A percentile compares a stretch with the other conserved stretches of the same genome.
phyloP scores from a whole-genome alignment of 1,140 invertebrate genomes.

The Tenebrio molitor region DNA sequence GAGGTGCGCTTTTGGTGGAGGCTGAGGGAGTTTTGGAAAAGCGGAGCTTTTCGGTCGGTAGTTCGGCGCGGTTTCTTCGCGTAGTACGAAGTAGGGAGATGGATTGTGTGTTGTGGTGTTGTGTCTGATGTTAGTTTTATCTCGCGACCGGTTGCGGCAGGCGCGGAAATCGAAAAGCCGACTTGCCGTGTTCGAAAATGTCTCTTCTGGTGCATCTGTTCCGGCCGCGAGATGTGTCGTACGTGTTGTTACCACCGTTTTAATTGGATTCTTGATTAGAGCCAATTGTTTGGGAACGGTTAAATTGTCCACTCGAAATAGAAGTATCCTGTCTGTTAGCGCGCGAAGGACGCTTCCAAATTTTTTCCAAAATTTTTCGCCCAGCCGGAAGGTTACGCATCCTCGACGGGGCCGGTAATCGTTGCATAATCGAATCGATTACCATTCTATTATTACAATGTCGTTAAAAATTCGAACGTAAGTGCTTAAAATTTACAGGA shows the following conservation, averaged over 20 bases:
- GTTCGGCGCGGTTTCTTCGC: neutral
- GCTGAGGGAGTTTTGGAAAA: neutral
- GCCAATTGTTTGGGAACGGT: constrained; percentile 39
- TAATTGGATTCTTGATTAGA: constrained; percentile 36
- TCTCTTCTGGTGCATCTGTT: constrained; percentile 16
- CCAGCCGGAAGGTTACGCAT: no score
- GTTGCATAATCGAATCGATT: neutral
- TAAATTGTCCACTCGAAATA: constrained; percentile 25
- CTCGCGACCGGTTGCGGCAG: constrained; percentile 22
- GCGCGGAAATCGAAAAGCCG: constrained; percentile 16
- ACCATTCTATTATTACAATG: neutral
- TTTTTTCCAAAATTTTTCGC: constrained; percentile 10
- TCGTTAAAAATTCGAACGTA: constrained; percentile 14
- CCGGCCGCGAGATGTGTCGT: constrained; percentile 2
- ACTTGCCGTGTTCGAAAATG: constrained; percentile 19
- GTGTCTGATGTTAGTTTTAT: constrained; percentile 22
- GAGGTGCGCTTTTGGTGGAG: neutral
- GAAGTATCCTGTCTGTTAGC: constrained; percentile 28
- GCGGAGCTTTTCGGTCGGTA: neutral
- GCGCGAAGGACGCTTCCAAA: neutral
- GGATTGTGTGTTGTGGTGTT: constrained; percentile 4
- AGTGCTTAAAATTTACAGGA: constrained; percentile 21
- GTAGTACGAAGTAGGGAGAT: constrained; percentile 17
- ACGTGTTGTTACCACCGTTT: constrained; percentile 23
- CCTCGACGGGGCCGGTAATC: no score